phyloP scores from a whole-genome alignment of 2,113 vertebrate species.

The Oxyura jamaicensis region DNA sequence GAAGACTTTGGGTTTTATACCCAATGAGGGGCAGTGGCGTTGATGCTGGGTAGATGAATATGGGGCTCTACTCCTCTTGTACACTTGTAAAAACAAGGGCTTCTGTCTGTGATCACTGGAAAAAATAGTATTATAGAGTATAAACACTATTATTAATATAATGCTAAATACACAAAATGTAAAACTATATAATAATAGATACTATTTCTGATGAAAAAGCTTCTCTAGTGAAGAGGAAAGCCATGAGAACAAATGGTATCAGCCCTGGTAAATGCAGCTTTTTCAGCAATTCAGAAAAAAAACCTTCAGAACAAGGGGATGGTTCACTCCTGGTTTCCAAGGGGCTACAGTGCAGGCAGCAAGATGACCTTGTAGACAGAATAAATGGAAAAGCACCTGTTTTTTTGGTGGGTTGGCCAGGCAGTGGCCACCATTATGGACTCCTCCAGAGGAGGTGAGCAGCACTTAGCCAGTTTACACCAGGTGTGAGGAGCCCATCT shows the following conservation, averaged over 20 bases:
- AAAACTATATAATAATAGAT: too few species aligned
- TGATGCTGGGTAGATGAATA: neutral
- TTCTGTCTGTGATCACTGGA: neutral
- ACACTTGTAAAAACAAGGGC: neutral
- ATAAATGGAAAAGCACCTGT: neutral
- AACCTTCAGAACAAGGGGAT: neutral
- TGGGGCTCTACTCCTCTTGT: neutral
- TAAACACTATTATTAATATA: neutral
- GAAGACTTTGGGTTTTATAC: neutral
- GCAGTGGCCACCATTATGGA: rapidly evolving
- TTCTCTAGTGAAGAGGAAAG: neutral
- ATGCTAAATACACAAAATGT: neutral
- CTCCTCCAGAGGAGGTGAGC: neutral
- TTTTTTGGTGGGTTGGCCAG: neutral
- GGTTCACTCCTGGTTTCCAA: neutral
- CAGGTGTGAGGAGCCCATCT: neutral
- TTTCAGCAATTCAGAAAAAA: neutral
- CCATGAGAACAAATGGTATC: neutral
- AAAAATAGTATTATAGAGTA: neutral
- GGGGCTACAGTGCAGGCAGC: neutral
- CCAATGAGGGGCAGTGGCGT: neutral
- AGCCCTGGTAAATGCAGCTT: neutral
- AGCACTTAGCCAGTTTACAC: too few species aligned
- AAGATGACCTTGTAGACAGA: neutral
- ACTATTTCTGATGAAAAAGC: neutral